These are phyloP conservation scores for Nemotelus pantherinus DNA, from an alignment of 2,888 invertebrate genomes.

Conservation along the genomic window DNA sequence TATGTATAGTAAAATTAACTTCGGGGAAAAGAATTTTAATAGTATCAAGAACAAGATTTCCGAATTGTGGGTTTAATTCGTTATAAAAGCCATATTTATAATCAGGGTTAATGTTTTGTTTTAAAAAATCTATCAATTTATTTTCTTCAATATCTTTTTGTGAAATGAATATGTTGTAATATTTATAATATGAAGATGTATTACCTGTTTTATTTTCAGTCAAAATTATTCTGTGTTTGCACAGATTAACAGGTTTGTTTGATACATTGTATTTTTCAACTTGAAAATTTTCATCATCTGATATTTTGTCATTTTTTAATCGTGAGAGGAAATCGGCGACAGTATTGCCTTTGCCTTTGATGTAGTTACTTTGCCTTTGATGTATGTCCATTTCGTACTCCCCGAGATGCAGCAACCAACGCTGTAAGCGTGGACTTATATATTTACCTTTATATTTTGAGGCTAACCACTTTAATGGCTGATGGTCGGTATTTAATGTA, in stretches of 20 bases:
- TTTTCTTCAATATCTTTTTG: not conserved
- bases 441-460: slow-evolving; percentile 32
- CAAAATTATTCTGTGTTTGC: not conserved
- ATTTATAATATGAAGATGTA: not conserved
- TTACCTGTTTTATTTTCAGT: not conserved
- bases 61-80: not conserved
- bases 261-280: not conserved
- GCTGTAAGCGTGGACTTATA: slow-evolving; percentile 28
- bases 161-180: not conserved
- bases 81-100: not conserved
- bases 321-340: slow-evolving; percentile 31
- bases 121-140: not conserved
- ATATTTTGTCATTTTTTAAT: not conserved
- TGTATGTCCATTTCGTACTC: slow-evolving; percentile 34
- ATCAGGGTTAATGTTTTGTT: not conserved
- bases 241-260: not conserved
- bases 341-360: slow-evolving; percentile 40
- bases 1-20: not conserved
- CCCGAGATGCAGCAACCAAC: slow-evolving; percentile 22
- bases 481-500: slow-evolving; percentile 28
- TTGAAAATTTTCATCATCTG: not conserved
- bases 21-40: not conserved
- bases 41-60: not conserved
- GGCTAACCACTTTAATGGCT: slow-evolving; percentile 36
- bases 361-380: too few species aligned